These are phyloP conservation scores for Poeciliopsis paucimaculata DNA, from an alignment of 2,797 vertebrate species.

Conservation along the genomic window DNA sequence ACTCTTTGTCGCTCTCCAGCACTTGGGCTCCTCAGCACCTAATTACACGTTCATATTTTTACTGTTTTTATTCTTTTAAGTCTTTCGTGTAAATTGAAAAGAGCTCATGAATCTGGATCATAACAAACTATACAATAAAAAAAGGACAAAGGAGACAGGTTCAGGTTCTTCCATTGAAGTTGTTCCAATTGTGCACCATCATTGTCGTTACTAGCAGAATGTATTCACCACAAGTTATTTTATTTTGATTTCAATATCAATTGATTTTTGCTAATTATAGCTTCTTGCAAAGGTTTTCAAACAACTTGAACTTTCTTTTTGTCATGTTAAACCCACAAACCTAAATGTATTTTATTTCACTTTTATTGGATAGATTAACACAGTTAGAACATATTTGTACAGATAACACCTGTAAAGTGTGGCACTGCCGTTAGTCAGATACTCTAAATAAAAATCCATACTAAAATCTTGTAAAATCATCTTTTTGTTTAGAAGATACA, in stretches of 20 bases:
- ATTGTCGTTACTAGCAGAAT: background rate
- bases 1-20: background rate
- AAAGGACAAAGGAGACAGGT: background rate
- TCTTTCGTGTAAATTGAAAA: background rate
- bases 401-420: background rate
- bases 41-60: background rate
- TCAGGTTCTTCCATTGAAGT: background rate
- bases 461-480: background rate
- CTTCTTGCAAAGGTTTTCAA: background rate
- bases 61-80: background rate
- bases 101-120: background rate
- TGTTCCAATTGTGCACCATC: background rate
- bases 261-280: background rate
- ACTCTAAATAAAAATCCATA: background rate
- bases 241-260: background rate
- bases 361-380: background rate
- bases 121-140: background rate
- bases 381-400: background rate
- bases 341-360: background rate
- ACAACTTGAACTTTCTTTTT: background rate
- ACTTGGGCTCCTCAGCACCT: background rate
- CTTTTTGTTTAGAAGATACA: background rate
- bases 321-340: background rate
- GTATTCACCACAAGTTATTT: background rate
- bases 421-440: background rate